Evolutionary conservation across 1,140 invertebrate species (phyloP), one percentile per base, ranked within the genome.

Genomic region (Conopomorpha cramerella): DNA sequence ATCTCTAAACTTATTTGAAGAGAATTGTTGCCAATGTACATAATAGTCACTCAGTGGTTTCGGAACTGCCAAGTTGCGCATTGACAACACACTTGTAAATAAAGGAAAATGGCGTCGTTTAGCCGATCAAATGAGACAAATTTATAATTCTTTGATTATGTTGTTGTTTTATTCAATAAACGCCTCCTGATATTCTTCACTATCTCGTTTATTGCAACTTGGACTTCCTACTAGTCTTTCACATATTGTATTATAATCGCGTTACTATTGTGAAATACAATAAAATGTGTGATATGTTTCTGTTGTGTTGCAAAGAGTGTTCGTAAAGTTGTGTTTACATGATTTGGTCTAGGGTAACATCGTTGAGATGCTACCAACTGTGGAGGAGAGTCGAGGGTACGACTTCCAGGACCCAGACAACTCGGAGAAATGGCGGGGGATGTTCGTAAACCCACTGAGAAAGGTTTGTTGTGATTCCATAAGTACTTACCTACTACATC

Each of bases 321-420:
- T 45, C 53, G 44, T 41, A 50, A 41, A 31, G 26, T 33, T 49
- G 47, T 64, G 64, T 72, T 70, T 74, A 67, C 59, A 72, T 76
- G 66, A 67, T 45, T 67, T 55, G 54, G 49, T 43, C 45, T 55
- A 46, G 55, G 56, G 49, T 41, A 34, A 41, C 40, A 37, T 45
- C 51, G 48, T 49, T 53, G 72, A 59, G 49, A 78, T 78, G 76
- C 59, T 78, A 56, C 70, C 76, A 41, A 77, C 68, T 40, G 76
- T 73, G 59, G 71, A 73, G 53, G 84, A 86, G 73, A 81, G 81
- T 55, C 82, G 83, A 57, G 84, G 84, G 61, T 94, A 93, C 78
- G 90, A 94, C 78, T 94, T 95, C 72, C 84, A 87, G 58, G 91
- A 90, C 60, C 88, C 88, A 52, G 92, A 94, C 67, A 95, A 94